Evolutionary conservation across 2,113 vertebrate genomes (phyloP).

Genomic region (Pelecanoides urinatrix): DNA sequence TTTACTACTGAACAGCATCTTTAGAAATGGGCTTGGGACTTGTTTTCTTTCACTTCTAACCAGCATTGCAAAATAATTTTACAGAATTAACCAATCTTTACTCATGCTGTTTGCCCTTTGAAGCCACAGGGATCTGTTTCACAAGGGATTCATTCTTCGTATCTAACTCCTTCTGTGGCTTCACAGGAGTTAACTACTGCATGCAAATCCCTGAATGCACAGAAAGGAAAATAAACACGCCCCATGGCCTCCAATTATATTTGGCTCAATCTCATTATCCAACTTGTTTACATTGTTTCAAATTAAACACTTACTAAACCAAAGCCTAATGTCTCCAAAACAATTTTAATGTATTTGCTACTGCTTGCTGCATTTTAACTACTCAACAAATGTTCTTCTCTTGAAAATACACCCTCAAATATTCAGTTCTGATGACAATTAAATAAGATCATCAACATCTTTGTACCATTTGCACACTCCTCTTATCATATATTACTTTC

Average conservation of each 20-base stretch:
- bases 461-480: not conserved
- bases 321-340: not conserved
- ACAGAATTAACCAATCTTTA: not conserved
- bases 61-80: not conserved
- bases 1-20: not conserved
- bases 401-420: not conserved
- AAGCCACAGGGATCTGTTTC: not conserved
- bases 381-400: not conserved
- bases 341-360: not conserved
- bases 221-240: not conserved
- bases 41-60: not conserved
- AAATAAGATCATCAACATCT: not conserved
- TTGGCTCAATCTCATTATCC: not conserved
- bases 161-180: not conserved
- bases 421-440: not conserved
- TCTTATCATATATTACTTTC: not conserved
- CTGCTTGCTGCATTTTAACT: not conserved
- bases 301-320: not conserved
- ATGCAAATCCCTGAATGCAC: not conserved
- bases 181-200: not conserved
- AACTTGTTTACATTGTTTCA: constrained; percentile 6
- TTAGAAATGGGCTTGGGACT: not conserved
- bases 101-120: not conserved
- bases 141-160: not conserved
- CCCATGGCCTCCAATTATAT: not conserved